phyloP scores from a whole-genome alignment of 1,140 invertebrate genomes.

The Pseudoatta argentina region DNA sequence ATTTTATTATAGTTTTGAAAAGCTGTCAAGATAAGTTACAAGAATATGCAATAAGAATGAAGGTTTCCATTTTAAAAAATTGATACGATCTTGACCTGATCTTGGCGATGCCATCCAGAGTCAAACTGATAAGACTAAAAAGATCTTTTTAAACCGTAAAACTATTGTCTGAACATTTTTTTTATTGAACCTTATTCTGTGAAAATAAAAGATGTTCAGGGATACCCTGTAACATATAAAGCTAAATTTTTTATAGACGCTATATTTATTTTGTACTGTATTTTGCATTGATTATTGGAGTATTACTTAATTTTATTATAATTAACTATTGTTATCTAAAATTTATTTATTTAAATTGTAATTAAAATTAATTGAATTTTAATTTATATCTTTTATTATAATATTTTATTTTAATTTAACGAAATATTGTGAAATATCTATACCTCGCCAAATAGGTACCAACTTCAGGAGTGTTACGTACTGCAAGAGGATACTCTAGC shows the following conservation, averaged over 20 bases:
- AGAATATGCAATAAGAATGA: too few species aligned
- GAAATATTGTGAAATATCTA: background rate
- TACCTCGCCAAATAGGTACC: slow-evolving; percentile 43
- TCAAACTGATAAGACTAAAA: too few species aligned
- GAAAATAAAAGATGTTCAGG: too few species aligned
- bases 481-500: slow-evolving; percentile 15
- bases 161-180: too few species aligned
- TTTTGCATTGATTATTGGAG: background rate
- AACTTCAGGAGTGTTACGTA: slow-evolving; percentile 13
- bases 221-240: background rate
- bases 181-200: too few species aligned
- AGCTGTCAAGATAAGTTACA: too few species aligned
- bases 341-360: background rate
- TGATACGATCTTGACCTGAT: too few species aligned
- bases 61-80: too few species aligned
- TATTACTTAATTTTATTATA: background rate
- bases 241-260: background rate
- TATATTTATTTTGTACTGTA: background rate
- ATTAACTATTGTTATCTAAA: background rate
- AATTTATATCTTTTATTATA: background rate
- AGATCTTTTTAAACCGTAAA: too few species aligned
- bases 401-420: background rate
- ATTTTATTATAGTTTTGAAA: too few species aligned
- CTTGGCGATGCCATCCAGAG: too few species aligned
- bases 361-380: background rate